These are phyloP conservation scores for Lontra canadensis DNA, from an alignment of 2,113 vertebrate genomes.

Conservation along the genomic window DNA sequence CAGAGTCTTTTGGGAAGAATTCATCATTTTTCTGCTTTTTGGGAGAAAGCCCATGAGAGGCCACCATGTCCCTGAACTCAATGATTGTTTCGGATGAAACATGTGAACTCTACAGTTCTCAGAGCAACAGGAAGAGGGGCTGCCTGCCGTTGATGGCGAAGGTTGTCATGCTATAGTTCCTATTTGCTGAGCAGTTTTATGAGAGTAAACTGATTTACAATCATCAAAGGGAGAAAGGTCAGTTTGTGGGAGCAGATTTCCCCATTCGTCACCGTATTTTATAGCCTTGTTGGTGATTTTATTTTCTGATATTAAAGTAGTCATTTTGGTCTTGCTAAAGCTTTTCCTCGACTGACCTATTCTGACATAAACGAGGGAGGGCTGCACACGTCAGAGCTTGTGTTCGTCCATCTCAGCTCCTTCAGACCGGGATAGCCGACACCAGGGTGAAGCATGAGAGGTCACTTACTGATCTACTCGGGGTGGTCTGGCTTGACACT, in stretches of 20 bases:
- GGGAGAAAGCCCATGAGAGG: neutral
- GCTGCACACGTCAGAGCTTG: neutral
- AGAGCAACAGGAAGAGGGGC: neutral
- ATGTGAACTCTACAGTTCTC: accelerated
- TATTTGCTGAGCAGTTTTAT: constrained; percentile 34
- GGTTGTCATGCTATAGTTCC: neutral
- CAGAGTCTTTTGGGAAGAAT: constrained; percentile 10
- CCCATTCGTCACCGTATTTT: constrained; percentile 7
- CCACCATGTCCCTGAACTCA: neutral
- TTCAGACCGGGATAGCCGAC: neutral
- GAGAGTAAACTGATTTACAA: constrained; percentile 30
- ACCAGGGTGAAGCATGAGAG: neutral
- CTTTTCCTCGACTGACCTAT: neutral
- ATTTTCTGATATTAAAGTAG: constrained; percentile 50
- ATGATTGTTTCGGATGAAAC: constrained; percentile 52
- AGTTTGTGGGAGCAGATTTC: constrained; percentile 36
- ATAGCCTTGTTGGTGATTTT: constrained; percentile 55
- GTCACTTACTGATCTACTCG: neutral
- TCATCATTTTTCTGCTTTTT: constrained; percentile 39
- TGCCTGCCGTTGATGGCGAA: neutral
- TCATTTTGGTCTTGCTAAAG: constrained; percentile 59
- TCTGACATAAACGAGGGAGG: neutral
- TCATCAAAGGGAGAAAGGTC: constrained; percentile 37
- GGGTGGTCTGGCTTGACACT: neutral
- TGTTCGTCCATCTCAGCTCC: neutral